Percentiles rank a stretch among this genome's conserved stretches.
phyloP scores from a whole-genome alignment of 2,113 vertebrate genomes.

The Orycteropus afer region DNA sequence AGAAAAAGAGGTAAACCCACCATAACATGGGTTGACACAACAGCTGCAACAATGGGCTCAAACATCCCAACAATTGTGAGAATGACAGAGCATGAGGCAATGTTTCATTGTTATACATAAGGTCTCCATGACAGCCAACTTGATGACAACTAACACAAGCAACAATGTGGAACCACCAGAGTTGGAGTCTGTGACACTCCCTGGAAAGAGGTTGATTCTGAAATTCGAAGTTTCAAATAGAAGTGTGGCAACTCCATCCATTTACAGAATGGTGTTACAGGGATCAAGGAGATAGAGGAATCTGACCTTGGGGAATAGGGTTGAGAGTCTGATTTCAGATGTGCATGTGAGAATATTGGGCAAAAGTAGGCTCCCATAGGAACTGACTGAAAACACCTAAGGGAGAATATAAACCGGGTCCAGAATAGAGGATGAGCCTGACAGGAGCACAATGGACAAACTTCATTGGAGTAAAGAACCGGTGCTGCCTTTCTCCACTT shows the following conservation, averaged over 20 bases:
- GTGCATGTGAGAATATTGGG: neutral
- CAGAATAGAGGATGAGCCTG: neutral
- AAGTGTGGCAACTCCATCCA: neutral
- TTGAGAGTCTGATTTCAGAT: neutral
- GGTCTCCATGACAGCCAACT: neutral
- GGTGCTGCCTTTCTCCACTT: neutral
- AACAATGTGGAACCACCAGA: neutral
- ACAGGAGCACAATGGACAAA: neutral
- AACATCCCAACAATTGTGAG: neutral
- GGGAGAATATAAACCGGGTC: neutral
- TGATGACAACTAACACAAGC: neutral
- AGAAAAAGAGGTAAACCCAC: neutral
- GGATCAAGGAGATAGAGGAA: neutral
- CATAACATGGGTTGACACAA: neutral
- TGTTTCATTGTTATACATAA: neutral
- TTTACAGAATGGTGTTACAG: neutral
- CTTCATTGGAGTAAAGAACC: neutral
- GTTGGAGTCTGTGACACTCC: neutral
- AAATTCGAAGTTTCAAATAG: constrained; percentile 28
- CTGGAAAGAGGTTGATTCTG: neutral
- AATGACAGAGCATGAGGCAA: neutral
- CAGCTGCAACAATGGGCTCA: neutral
- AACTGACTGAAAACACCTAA: neutral
- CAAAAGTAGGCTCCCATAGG: neutral
- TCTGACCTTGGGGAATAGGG: neutral